Base-by-base conservation (phyloP, 2,888 invertebrate genomes). In the Limnephilus lunatus region DNA sequence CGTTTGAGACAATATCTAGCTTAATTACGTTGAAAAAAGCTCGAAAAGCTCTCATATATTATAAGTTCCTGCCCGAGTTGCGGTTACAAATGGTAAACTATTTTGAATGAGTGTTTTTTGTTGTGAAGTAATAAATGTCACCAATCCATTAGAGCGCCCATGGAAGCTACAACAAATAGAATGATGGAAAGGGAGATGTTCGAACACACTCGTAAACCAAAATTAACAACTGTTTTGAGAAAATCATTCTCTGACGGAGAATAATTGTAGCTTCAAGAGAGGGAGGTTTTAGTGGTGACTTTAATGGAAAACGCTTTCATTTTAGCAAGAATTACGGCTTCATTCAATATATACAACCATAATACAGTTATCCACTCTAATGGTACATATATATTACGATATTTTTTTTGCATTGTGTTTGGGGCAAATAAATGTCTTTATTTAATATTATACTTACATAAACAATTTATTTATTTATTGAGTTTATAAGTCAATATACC, bases 111-210 rank as follows among this genome's bases (percentile, higher is more conserved):
- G 88, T 86, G 91, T 93, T 92, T 92, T 91, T 92, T 93, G 89
- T 91, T 92, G 92, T 90, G 80, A 90, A 92, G 92, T 93, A 93
- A 93, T 93, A 93, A 93, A 93, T 93, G 93, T 93, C 93, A 93
- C 90, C 93, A 92, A 93, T 93, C 93, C 93, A 93, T 93, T 93
- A 93, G 89, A 91, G 90, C 92, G 89, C 90, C 92, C 90, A 30
- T 48, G 44, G 92, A 81, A 81, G 89, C 85, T 92, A 68, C 82
- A 88, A 90, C 90, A 90, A 92, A 85, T 68, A 25, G 89, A 32
- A 87, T 92, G 93, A 93, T 92, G 92, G 92, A 93, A 91, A 90
- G 92, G 85, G 89, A 53, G 31, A 48, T 82, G 48, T 90, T 53
- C 32, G 31, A 30, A 87, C 39, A 86, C 39, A 48, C 31, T 87